Conservation (phyloP, 1,140 invertebrate genomes). For the Aphis craccivora region DNA sequence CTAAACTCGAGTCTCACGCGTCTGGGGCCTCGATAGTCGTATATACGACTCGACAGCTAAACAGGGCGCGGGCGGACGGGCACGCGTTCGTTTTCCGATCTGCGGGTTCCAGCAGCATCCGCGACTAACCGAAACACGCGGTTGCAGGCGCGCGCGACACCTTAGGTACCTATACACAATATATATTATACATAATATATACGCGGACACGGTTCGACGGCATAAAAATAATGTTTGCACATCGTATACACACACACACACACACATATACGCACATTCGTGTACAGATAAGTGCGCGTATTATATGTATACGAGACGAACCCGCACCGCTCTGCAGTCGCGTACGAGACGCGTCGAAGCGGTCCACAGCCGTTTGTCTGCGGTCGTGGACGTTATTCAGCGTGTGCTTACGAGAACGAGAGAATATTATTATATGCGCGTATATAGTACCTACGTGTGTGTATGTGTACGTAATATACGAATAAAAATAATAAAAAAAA, state of each 20-base stretch:
- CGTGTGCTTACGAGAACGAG: background rate
- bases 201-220: background rate
- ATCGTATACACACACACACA: background rate
- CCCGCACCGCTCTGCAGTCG: background rate
- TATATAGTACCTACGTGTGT: background rate
- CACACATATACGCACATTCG: background rate
- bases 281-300: background rate
- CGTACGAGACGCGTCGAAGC: background rate
- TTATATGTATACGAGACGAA: background rate
- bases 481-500: background rate
- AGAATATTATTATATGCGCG: background rate
- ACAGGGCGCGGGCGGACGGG: background rate
- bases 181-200: slow-evolving; percentile 3
- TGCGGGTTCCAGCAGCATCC: background rate
- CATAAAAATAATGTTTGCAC: background rate
- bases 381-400: slow-evolving; percentile 15
- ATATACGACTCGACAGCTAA: background rate
- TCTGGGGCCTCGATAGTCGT: background rate
- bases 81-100: background rate
- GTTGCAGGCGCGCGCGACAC: background rate
- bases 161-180: background rate
- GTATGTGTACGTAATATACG: background rate
- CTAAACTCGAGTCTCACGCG: too few species aligned
- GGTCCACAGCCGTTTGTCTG: background rate
- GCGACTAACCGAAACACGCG: background rate